phyloP scores from a whole-genome alignment of 2,797 vertebrate species.

The Phoxinus dragarum region DNA sequence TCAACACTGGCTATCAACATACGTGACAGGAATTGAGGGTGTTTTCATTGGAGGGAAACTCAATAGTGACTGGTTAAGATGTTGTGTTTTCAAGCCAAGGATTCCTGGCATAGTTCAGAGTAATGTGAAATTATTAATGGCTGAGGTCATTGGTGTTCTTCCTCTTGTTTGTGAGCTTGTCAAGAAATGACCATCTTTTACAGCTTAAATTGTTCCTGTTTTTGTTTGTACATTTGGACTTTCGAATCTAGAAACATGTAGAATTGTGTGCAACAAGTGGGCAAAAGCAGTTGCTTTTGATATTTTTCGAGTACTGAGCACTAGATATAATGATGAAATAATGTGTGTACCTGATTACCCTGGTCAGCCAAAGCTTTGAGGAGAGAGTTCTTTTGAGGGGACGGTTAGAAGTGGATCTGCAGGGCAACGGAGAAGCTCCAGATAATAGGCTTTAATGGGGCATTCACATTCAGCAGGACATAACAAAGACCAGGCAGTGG shows the following conservation, averaged over 20 bases:
- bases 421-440: constrained; percentile 63
- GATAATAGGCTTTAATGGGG: constrained; percentile 74
- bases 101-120: constrained; percentile 57
- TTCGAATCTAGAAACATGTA: constrained; percentile 63
- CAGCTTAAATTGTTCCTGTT: constrained; percentile 65
- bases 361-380: constrained; percentile 54
- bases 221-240: constrained; percentile 79
- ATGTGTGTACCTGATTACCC: constrained; percentile 61
- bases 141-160: constrained; percentile 39
- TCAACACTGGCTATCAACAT: constrained; percentile 28
- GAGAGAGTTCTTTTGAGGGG: constrained; percentile 50
- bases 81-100: constrained; percentile 35
- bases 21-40: neutral
- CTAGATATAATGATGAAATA: constrained; percentile 39
- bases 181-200: constrained; percentile 38
- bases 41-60: constrained; percentile 24
- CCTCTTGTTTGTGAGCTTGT: constrained; percentile 20
- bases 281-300: neutral
- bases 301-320: neutral
- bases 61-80: constrained; percentile 7
- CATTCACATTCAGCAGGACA: constrained; percentile 67
- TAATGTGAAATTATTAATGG: constrained; percentile 55
- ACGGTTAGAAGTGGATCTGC: constrained; percentile 54
- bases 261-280: constrained; percentile 38
- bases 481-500: constrained; percentile 64